These are phyloP conservation scores for Pseudeuparius sepicola DNA, from an alignment of 2,888 invertebrate genomes.

Conservation along the genomic window DNA sequence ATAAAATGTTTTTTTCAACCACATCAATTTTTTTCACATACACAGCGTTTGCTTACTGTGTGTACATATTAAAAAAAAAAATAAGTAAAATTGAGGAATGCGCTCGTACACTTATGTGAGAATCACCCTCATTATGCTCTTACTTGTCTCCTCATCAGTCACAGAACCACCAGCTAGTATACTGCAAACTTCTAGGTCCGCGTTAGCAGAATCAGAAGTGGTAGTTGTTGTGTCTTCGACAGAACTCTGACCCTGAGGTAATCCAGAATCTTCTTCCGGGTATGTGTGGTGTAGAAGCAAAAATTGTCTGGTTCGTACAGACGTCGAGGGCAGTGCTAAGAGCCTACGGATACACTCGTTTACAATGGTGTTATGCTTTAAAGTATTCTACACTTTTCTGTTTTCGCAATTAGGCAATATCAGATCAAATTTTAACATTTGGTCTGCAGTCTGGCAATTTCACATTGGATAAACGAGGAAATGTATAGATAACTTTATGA, in stretches of 20 bases:
- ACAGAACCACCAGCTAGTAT: conserved; percentile 38
- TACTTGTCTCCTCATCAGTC: conserved; percentile 32
- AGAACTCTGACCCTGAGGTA: conserved; percentile 41
- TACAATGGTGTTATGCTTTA: too few relatives aligned
- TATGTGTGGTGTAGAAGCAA: conserved; percentile 34
- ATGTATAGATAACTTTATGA: too few relatives aligned
- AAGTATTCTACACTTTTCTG: too few relatives aligned
- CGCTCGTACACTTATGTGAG: neutral
- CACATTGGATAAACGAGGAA: too few relatives aligned
- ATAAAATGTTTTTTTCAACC: too few relatives aligned
- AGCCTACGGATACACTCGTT: conserved; percentile 31
- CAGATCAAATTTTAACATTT: too few relatives aligned
- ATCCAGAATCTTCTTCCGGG: conserved; percentile 34
- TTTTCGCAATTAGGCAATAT: too few relatives aligned
- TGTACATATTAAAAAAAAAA: too few relatives aligned
- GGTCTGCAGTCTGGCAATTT: too few relatives aligned
- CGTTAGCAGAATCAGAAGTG: conserved; percentile 42
- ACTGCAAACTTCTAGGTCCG: conserved; percentile 43
- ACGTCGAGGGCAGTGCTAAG: conserved; percentile 36
- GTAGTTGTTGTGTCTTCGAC: conserved; percentile 41
- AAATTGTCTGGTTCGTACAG: conserved; percentile 34
- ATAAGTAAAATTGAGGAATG: neutral
- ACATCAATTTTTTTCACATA: too few relatives aligned
- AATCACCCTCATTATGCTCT: conserved; percentile 7
- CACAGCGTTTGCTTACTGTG: too few relatives aligned